Percentiles rank a stretch among this genome's conserved stretches.
Conservation (phyloP, 2,797 vertebrate genomes). For the Epinephelus coioides region DNA sequence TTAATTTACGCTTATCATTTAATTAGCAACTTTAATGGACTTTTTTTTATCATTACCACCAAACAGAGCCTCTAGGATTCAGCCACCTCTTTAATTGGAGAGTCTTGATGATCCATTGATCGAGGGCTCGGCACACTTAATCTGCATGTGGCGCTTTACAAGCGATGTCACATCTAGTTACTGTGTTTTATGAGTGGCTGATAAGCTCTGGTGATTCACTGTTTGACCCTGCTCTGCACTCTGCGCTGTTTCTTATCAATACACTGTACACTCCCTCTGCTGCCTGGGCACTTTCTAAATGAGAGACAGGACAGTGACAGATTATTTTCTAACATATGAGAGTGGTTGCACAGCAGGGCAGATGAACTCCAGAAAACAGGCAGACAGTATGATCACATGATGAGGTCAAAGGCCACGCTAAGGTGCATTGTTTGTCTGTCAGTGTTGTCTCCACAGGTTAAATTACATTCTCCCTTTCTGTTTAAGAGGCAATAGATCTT, state of each 20-base stretch:
- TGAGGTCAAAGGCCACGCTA: constrained; percentile 41
- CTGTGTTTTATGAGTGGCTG: constrained; percentile 60
- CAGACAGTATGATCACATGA: not conserved
- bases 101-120: constrained; percentile 79
- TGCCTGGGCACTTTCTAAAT: constrained; percentile 30
- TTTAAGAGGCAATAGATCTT: constrained; percentile 38
- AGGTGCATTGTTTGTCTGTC: constrained; percentile 33
- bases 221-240: constrained; percentile 44
- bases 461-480: constrained; percentile 33
- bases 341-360: not conserved
- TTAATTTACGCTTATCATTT: constrained; percentile 86
- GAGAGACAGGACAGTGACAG: constrained; percentile 8
- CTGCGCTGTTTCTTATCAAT: constrained; percentile 36
- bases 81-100: constrained; percentile 72
- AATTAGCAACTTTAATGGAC: constrained; percentile 82
- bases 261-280: constrained; percentile 19
- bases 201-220: constrained; percentile 59
- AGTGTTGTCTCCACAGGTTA: constrained; percentile 23
- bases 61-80: constrained; percentile 59
- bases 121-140: constrained; percentile 46
- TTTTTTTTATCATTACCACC: constrained; percentile 70
- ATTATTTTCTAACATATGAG: constrained; percentile 8
- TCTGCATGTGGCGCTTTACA: constrained; percentile 64
- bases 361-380: constrained; percentile 34
- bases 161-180: constrained; percentile 67